Evolutionary conservation across 53 echinoderm and acorn worm genomes (phyloP).

Genomic region (Echinarachnius parma): DNA sequence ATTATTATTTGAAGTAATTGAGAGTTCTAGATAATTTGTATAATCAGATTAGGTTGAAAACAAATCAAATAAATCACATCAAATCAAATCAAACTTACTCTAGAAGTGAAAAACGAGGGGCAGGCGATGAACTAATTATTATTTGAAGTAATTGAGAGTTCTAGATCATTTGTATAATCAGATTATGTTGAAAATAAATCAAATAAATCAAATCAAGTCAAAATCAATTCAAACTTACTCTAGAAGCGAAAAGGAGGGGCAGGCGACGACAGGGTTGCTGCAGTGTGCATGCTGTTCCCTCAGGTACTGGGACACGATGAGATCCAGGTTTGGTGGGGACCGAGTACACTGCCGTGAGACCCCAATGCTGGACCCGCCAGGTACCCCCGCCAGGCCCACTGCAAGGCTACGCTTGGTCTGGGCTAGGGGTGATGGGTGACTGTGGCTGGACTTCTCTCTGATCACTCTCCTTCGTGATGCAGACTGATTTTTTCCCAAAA

Average conservation of each 20-base stretch:
- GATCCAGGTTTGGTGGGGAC: conserved; percentile 73
- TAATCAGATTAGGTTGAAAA: too few relatives aligned
- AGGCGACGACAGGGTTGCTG: conserved; percentile 86
- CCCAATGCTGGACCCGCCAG: conserved; percentile 6
- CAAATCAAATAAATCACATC: too few relatives aligned
- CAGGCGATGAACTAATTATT: neutral
- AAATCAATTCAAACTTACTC: conserved; percentile 92
- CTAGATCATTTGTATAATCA: too few relatives aligned
- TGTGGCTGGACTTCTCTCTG: conserved; percentile 70
- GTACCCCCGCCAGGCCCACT: conserved; percentile 10
- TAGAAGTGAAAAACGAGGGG: too few relatives aligned
- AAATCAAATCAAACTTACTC: too few relatives aligned
- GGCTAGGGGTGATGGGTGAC: conserved; percentile 35
- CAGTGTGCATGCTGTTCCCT: conserved; percentile 96
- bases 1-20: too few relatives aligned
- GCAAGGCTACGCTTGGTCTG: conserved; percentile 12
- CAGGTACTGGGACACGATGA: conserved; percentile 87
- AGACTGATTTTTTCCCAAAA: too few relatives aligned
- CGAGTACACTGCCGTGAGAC: conserved; percentile 35
- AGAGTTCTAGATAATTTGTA: too few relatives aligned
- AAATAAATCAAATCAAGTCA: too few relatives aligned
- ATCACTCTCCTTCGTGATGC: conserved; percentile 54
- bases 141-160: too few relatives aligned
- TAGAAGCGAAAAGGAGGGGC: conserved; percentile 84
- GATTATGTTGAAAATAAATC: too few relatives aligned